phyloP scores from a whole-genome alignment of 2,888 invertebrate genomes.

The Xestia rhomboidea region DNA sequence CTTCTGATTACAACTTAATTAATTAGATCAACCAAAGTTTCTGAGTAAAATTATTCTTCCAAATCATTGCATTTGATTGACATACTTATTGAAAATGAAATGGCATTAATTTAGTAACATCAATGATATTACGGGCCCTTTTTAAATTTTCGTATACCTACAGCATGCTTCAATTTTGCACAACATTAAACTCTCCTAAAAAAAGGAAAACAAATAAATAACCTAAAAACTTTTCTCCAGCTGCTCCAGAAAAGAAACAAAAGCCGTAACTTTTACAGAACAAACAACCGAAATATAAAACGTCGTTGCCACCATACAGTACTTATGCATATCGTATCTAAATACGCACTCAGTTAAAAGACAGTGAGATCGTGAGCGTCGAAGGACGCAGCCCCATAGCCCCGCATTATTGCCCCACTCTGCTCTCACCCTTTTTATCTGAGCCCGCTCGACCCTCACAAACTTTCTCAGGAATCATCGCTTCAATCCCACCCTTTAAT shows the following conservation, averaged over 20 bases:
- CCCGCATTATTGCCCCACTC: constrained; percentile 79
- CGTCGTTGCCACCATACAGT: constrained; percentile 36
- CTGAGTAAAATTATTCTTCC: not conserved
- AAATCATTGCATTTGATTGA: not conserved
- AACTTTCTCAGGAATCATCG: constrained; percentile 84
- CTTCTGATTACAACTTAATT: not conserved
- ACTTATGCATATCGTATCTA: constrained; percentile 53
- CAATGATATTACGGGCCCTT: not conserved
- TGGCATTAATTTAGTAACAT: not conserved
- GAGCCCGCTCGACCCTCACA: constrained; percentile 80
- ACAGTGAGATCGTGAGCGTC: constrained; percentile 59
- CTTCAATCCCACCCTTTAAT: constrained; percentile 79
- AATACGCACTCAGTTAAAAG: constrained; percentile 62
- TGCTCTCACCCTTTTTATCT: constrained; percentile 85
- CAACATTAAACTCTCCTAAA: not conserved
- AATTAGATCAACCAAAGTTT: not conserved
- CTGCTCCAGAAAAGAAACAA: constrained; percentile 2
- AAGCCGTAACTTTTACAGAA: constrained; percentile 1
- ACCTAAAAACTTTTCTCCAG: not conserved
- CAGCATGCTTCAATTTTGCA: not conserved
- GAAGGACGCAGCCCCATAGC: constrained; percentile 72
- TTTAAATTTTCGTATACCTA: too few species aligned
- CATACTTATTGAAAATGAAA: not conserved
- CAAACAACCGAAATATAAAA: constrained; percentile 28
- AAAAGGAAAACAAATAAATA: constrained; percentile 6